Evolutionary conservation across 2,113 vertebrate species (phyloP).

Genomic region (Hippoglossus stenolepis): DNA sequence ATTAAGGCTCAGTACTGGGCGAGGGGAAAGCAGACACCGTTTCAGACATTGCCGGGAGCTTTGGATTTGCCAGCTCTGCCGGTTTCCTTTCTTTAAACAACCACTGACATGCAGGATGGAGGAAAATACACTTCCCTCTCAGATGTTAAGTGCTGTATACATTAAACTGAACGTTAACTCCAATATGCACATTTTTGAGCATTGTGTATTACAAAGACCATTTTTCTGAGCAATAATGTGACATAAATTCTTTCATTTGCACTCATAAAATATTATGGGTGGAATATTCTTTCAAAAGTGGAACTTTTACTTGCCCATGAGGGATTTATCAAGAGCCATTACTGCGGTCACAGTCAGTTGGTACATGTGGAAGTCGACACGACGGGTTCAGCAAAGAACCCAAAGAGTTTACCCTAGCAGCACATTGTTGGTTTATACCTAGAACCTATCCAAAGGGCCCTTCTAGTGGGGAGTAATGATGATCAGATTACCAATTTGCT

Average conservation of each 20-base stretch:
- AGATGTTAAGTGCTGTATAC: slow-evolving; percentile 47
- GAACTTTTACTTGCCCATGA: background rate
- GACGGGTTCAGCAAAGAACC: no score
- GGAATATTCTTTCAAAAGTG: background rate
- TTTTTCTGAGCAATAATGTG: background rate
- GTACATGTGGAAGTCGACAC: background rate
- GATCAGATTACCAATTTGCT: background rate
- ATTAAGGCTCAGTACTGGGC: slow-evolving; percentile 67
- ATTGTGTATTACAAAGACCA: background rate
- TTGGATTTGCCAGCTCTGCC: slow-evolving; percentile 65
- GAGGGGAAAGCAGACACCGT: slow-evolving; percentile 71
- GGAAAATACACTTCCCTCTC: slow-evolving; percentile 44
- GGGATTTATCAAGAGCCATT: slow-evolving; percentile 3
- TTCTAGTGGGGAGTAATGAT: background rate
- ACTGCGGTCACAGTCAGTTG: background rate
- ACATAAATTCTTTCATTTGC: background rate
- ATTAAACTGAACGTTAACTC: slow-evolving; percentile 26
- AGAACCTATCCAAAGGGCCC: background rate
- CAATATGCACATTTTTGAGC: slow-evolving; percentile 14
- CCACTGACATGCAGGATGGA: slow-evolving; percentile 53
- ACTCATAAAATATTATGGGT: background rate
- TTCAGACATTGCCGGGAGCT: slow-evolving; percentile 71
- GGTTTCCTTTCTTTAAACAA: slow-evolving; percentile 73
- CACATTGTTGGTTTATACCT: background rate
- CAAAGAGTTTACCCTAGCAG: background rate